Base-by-base conservation (phyloP, 2,888 invertebrate genomes). In the Coelopa pilipes region DNA sequence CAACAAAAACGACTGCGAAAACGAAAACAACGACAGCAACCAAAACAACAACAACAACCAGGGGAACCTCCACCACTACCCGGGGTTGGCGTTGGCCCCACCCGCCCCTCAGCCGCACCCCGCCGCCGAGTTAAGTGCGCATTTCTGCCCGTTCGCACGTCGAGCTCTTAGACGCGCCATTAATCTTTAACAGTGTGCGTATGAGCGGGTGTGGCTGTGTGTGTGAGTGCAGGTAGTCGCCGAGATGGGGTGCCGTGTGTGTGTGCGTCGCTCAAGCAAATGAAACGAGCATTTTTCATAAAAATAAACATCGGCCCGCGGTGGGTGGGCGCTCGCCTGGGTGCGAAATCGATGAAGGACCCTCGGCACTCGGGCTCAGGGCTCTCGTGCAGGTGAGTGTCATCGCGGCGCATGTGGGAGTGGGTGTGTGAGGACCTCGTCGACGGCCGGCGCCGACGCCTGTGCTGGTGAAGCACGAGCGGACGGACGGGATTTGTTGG, bases 131-230 rank as follows among this genome's bases (percentile, higher is more conserved):
- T n/a, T 67, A 65, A 53, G 73, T 63, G 63, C 45, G 72, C 53
- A 65, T 65, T 79, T 79, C 75, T 73, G 73, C 73, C 73, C 76
- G 75, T 78, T 77, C 77, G 77, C 72, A 73, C 76, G 79, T 78
- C 75, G 77, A 79, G 78, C 76, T 78, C 79, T 80, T 74, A 76
- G 77, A 79, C 75, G 79, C 78, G 76, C 78, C 80, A 82, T 82
- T 82, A 80, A 82, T 82, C 80, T 79, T 80, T 70, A 78, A 79
- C 79, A 78, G 63, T 76, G 21, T 70, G 70, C 71, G 65, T 63
- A 17, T 24, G n/a, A 19, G 17, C 65, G 17, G 21, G 24, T 59
- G 49, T 57, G 21, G 45, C 24, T 63, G 19, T 47, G 24, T 47
- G 47, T 55, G 67, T 68, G 65, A 11, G 34, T 2, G 50, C 15